Percentiles rank a stretch among this genome's conserved stretches.
Conservation (phyloP, 2,113 vertebrate genomes). For the Copsychus sechellarum region DNA sequence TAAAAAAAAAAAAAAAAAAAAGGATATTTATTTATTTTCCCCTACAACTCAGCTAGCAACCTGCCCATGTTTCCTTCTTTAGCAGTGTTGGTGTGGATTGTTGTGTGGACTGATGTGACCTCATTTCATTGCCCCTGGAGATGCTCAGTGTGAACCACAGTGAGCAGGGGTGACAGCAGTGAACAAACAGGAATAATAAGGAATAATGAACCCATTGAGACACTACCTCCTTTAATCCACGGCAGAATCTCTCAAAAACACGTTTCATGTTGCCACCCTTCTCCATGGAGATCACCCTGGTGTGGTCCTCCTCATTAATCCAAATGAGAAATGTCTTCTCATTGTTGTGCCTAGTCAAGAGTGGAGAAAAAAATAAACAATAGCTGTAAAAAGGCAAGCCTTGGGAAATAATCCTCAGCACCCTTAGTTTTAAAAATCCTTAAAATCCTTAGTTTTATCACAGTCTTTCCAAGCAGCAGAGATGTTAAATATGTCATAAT, state of each 20-base stretch:
- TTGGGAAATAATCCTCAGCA: background rate
- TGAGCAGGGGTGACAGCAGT: background rate
- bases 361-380: background rate
- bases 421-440: background rate
- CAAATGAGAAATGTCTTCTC: constrained; percentile 93
- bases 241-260: constrained; percentile 92
- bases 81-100: background rate
- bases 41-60: background rate
- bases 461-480: background rate
- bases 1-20: too few relatives aligned
- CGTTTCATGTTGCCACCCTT: constrained; percentile 93
- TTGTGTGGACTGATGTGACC: background rate
- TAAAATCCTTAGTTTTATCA: background rate
- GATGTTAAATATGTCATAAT: background rate
- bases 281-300: constrained; percentile 93
- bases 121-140: background rate
- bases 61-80: background rate
- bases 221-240: constrained; percentile 86
- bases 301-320: constrained; percentile 95
- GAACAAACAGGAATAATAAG: background rate
- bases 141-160: background rate
- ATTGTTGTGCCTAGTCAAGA: constrained; percentile 85
- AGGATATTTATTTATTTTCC: background rate
- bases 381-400: background rate
- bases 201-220: background rate